Conservation (phyloP, 2,113 vertebrate species). For the Amia ocellicauda region DNA sequence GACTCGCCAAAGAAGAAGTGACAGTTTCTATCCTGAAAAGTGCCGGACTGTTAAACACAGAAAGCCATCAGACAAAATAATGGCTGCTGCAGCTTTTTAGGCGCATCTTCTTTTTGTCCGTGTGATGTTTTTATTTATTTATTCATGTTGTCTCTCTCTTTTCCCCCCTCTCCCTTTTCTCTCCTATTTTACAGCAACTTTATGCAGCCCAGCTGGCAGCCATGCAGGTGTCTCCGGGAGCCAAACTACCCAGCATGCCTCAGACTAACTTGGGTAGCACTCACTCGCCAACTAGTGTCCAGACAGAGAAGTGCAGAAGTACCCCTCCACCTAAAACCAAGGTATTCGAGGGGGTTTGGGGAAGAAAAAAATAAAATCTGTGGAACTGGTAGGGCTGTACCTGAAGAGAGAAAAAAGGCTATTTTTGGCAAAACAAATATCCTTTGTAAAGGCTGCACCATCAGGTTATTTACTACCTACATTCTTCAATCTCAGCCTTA, state of each 20-base stretch:
- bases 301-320: conserved; percentile 87
- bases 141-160: conserved; percentile 48
- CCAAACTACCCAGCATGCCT: conserved; percentile 85
- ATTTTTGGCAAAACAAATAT: no score
- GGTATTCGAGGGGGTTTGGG: conserved; percentile 61
- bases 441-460: no score
- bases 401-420: no score
- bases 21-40: conserved; percentile 41
- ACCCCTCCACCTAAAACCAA: conserved; percentile 88
- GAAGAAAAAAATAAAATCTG: no score
- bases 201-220: conserved; percentile 96
- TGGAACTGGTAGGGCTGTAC: no score
- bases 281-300: conserved; percentile 88
- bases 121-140: conserved; percentile 56
- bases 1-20: conserved; percentile 40
- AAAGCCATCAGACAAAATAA: conserved; percentile 51
- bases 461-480: no score
- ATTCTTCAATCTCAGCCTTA: no score
- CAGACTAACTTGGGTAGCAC: conserved; percentile 84
- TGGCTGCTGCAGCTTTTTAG: conserved; percentile 67
- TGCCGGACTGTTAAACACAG: conserved; percentile 48
- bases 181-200: conserved; percentile 76
- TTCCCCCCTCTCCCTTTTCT: conserved; percentile 29
- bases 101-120: conserved; percentile 51
- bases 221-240: conserved; percentile 96